Evolutionary conservation across 2,797 vertebrate genomes (phyloP).

Genomic region (Spizella passerina): DNA sequence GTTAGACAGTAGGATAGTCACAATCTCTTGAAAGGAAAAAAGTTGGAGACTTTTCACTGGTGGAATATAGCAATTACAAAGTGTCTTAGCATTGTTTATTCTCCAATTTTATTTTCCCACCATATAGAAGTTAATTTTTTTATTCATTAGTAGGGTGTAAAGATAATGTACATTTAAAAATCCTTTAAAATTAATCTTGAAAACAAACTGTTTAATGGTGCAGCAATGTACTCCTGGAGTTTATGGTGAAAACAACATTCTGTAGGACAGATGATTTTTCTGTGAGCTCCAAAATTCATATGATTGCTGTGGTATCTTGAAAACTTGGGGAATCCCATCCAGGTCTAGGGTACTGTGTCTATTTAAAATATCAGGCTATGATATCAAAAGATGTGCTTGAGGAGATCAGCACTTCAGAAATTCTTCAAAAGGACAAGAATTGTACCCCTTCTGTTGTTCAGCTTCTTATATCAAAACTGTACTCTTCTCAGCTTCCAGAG

Average conservation of each 20-base stretch:
- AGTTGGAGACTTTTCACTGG: background rate
- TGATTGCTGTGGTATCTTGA: background rate
- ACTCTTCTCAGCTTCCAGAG: slow-evolving; percentile 1
- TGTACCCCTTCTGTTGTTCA: background rate
- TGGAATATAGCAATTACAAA: background rate
- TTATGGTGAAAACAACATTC: background rate
- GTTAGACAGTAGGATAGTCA: background rate
- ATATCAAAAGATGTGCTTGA: background rate
- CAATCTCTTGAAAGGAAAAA: background rate
- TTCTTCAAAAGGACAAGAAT: background rate
- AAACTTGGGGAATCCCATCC: background rate
- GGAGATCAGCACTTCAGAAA: background rate
- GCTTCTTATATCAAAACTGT: background rate
- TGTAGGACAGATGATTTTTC: background rate
- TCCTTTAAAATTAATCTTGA: background rate
- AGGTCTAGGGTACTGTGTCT: background rate
- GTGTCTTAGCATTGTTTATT: background rate
- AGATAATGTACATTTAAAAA: background rate
- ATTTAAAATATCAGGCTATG: background rate
- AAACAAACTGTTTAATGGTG: background rate
- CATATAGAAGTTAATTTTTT: background rate
- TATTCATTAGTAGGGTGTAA: background rate
- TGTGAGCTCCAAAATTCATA: background rate
- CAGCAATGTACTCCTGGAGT: background rate
- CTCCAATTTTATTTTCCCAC: background rate